Base-by-base conservation (phyloP, 2,113 vertebrate species). In the Chionomys nivalis region DNA sequence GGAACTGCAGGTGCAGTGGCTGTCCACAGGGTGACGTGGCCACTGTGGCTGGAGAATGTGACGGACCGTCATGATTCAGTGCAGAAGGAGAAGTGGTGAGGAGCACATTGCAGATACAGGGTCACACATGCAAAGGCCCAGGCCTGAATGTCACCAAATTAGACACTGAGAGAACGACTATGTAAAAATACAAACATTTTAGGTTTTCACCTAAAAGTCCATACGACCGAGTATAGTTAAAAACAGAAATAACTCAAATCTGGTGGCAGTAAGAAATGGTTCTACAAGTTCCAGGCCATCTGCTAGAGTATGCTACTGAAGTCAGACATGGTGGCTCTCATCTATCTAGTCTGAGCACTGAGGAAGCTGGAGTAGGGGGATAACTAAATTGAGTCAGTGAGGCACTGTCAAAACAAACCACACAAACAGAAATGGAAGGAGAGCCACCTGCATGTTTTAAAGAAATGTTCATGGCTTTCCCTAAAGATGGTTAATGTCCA, bases 231-330 rank as follows among this genome's bases (percentile, higher is more conserved):
- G 68, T 82, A 91, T 81, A 96, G 87, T 81, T 61, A 77, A 93
- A 93, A 94, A 19, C 17, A 78, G 88, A 97, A 75, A 21, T 61
- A 91, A 82, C 33, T 36, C n/a, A 95, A 88, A 92, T 39, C 12
- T 90, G 73, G 28, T 85, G 81, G 55, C 55, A 83, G 7, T 87
- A 70, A 94, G 79, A 85, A 92, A 92, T 76, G n/a, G 14, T 77
- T 73, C 66, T 87, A 44, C 82, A 47, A 70, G 61, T 86, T 78
- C 52, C 65, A 86, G 52, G 47, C 9, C n/a, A 49, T 83, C 28
- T 44, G 26, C 33, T 73, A 78, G 72, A 65, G 65, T 49, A 76
- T 66, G 7, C 28, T 85, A 19, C 21, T 89, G 24, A 31, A 88
- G 13, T 39, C 7, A 3, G 49, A 11, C 7, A 3, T 11, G 47